Base-by-base conservation (phyloP, 1,140 invertebrate species). In the Ericerus pela region DNA sequence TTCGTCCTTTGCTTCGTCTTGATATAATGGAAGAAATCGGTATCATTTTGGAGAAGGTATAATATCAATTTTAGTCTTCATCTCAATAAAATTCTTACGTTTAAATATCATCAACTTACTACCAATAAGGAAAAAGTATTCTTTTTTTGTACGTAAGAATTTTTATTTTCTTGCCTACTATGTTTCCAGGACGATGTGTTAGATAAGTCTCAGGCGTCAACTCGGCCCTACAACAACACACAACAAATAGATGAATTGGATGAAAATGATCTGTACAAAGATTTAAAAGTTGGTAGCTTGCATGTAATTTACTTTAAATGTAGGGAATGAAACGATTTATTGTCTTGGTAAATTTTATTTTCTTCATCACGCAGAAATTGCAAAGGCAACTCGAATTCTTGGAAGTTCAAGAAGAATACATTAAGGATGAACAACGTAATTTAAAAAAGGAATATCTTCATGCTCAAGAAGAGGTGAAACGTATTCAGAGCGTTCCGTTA, bases 371-470 rank as follows among this genome's bases (percentile, higher is more conserved):
- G 27, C 62, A 94, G 88, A 96, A 96, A 81, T 72, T 97, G 2
- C 88, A 96, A 73, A 78, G 87, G 60, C 91, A 95, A 70, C 69
- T 97, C n/a, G 91, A 96, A 70, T 96, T 96, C 71, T 73, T 97
- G 2, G 84, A 94, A 70, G 94, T 97, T 14, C 94, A 96, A 76
- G 94, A 97, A 73, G 92, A 96, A 65, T 97, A 97, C 65, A 95
- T 97, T 47, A 98, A 98, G 73, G 90, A 96, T 80, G 94, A 98
- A 69, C 93, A 95, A 67, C 81, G 92, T 47, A 97, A 97, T 72
- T 72, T 98, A 30, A 96, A 97, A 65, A 97, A 97, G 64, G 94
- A 97, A 71, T 94, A 96, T 66, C 72, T 96, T 1, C 93, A 98
- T 75, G 94, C 94, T 28, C 93, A 98, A 70, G 93, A 97, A 72